Conservation (phyloP, 1,140 invertebrate species). For the Glossosoma conforme region DNA sequence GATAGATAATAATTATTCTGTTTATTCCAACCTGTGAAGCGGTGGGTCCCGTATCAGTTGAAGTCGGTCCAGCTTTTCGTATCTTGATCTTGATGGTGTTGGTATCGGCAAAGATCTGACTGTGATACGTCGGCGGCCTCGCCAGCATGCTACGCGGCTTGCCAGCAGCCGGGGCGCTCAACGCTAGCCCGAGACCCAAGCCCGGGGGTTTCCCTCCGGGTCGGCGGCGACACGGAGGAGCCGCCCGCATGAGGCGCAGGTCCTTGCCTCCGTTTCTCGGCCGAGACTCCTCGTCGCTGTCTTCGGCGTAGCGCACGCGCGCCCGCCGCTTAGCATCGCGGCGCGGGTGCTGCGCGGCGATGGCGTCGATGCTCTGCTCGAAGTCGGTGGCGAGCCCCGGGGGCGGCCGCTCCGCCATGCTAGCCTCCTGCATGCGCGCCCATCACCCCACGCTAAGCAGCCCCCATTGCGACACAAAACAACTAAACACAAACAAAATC, state of each 20-base stretch:
- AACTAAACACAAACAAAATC: too few relatives aligned
- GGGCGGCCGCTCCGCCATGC: conserved; percentile 31
- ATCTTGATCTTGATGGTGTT: conserved; percentile 49
- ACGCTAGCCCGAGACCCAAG: conserved; percentile 40
- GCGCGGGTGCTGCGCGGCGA: conserved; percentile 40
- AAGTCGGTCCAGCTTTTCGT: conserved; percentile 14
- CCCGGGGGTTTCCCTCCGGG: conserved; percentile 43
- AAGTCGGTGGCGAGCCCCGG: conserved; percentile 40
- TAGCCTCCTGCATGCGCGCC: too few relatives aligned
- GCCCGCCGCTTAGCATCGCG: conserved; percentile 37
- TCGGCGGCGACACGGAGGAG: conserved; percentile 30
- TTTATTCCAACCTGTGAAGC: too few relatives aligned
- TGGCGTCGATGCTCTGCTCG: conserved; percentile 48
- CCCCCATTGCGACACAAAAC: too few relatives aligned
- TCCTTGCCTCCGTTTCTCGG: conserved; percentile 34
- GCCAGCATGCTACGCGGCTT: conserved; percentile 38
- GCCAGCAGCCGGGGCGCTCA: conserved; percentile 44
- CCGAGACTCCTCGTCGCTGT: conserved; percentile 31
- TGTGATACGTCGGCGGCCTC: conserved; percentile 42
- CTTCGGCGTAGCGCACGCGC: conserved; percentile 15
- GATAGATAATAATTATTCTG: too few relatives aligned
- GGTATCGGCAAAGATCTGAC: conserved; percentile 46
- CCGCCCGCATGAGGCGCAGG: conserved; percentile 5
- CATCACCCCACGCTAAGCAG: too few relatives aligned
- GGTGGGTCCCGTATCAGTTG: background rate